Conservation (phyloP, 1,140 invertebrate species). For the Aphidius ervi region DNA sequence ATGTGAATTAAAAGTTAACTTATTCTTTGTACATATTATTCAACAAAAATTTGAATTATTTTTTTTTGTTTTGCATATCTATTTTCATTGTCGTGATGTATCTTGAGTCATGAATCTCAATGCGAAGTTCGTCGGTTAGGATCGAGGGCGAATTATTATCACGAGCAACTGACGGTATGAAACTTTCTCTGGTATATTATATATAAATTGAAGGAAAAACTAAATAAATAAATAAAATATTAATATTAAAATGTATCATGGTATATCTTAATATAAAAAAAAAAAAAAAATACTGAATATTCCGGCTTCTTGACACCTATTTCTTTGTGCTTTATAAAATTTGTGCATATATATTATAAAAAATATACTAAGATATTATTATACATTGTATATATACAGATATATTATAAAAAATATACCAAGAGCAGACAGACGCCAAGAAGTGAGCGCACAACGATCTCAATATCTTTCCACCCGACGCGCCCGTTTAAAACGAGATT, state of each 20-base stretch:
- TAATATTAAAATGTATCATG: no score
- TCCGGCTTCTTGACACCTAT: no score
- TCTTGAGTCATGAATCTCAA: constrained; percentile 34
- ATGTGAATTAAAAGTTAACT: not conserved
- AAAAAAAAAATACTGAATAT: no score
- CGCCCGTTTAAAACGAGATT: constrained; percentile 9
- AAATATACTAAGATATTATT: no score
- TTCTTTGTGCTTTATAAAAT: no score
- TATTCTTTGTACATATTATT: not conserved
- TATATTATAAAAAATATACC: no score
- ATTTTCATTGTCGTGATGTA: constrained; percentile 29
- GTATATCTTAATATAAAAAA: no score
- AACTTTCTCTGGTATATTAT: constrained; percentile 32
- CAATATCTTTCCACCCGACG: constrained; percentile 19
- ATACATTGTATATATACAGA: no score
- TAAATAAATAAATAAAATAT: not conserved
- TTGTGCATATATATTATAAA: no score
- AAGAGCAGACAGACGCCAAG: not conserved
- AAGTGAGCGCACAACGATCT: constrained; percentile 11
- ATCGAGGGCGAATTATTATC: constrained; percentile 33
- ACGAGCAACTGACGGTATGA: constrained; percentile 2
- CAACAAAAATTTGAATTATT: no score
- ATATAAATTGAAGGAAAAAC: constrained; percentile 11
- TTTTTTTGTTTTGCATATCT: not conserved
- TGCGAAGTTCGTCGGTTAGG: constrained; percentile 36